Conservation (phyloP, 2,888 invertebrate species). For the Pemphredon lugubris region DNA sequence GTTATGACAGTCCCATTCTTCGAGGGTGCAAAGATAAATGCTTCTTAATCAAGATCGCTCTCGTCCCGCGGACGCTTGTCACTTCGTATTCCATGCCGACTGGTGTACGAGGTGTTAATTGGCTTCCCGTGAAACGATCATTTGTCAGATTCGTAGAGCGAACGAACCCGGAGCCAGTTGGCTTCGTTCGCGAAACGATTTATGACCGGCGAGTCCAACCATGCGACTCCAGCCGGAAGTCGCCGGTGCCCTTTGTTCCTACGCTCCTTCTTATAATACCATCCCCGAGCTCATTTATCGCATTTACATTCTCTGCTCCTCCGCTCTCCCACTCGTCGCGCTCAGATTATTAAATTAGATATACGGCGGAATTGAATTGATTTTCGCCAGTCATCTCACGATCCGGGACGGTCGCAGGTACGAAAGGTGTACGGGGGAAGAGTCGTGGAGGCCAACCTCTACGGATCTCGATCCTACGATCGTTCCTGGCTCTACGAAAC, state of each 20-base stretch:
- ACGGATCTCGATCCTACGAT: too few species aligned
- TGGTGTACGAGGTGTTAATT: constrained; percentile 63
- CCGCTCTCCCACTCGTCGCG: constrained; percentile 56
- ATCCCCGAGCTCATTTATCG: constrained; percentile 60
- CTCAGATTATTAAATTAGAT: constrained; percentile 78
- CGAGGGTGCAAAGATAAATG: constrained; percentile 24
- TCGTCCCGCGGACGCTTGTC: constrained; percentile 5
- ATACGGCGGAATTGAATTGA: constrained; percentile 74
- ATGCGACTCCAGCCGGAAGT: constrained; percentile 74
- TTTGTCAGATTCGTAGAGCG: constrained; percentile 68
- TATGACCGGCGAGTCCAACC: constrained; percentile 65
- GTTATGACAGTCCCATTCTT: not conserved
- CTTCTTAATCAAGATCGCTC: constrained; percentile 20
- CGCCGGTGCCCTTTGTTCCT: constrained; percentile 66
- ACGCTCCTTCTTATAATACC: constrained; percentile 39
- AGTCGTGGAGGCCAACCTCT: not conserved
- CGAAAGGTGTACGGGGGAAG: constrained; percentile 14
- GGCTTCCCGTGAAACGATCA: constrained; percentile 61
- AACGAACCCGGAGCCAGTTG: constrained; percentile 37
- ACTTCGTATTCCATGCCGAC: constrained; percentile 7
- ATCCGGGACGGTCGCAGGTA: constrained; percentile 55
- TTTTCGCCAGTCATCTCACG: constrained; percentile 72
- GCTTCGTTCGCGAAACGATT: constrained; percentile 71
- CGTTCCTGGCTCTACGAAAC: too few species aligned
- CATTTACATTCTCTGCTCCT: constrained; percentile 62